Evolutionary conservation across 2,797 vertebrate genomes (phyloP), one percentile per base, ranked within the genome.

Genomic region (Graptemys geographica): DNA sequence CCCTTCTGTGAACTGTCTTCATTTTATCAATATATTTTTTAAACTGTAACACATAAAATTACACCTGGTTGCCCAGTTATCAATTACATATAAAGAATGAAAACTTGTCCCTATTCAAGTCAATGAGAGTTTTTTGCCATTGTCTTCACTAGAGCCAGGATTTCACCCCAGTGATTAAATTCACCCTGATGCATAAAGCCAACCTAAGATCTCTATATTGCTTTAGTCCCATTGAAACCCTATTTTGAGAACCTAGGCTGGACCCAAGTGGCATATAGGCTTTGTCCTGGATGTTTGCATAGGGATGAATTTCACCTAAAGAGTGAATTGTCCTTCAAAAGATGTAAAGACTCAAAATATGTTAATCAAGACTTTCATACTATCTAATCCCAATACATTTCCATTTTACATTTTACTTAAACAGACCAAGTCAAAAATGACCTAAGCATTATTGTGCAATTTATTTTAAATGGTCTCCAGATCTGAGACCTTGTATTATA

Each of bases 321-420:
- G 88, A 80, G 83, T 19, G 5, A 81, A 25, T 33, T 88, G 27
- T 86, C 28, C 41, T 47, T 76, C 74, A 47, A 76, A 78, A 90
- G 93, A 81, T 90, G 6, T 2, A n/a, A 49, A 25, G 41, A 81
- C n/a, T 51, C 41, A 27, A 51, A 91, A 87, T 25, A 86, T 56
- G 79, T 59, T 59, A 82, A 59, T 47, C 41, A 47, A 12, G 37
- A 47, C 44, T 59, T 81, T 15, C 3, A 33, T 19, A 57, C 4
- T 18, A 59, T 28, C 79, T n/a, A 69, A 25, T 86, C 51, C 8
- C 52, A n/a, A 84, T 69, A 88, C 72, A 65, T 55, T 95, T 94
- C 84, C 87, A 8, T 0, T 89, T 87, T 87, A 53, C 91, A 69
- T 86, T 97, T 95, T 92, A 82, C 88, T 94, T 88, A 37, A 69